Base-by-base conservation (phyloP, 2,113 vertebrate genomes). In the Sander lucioperca region DNA sequence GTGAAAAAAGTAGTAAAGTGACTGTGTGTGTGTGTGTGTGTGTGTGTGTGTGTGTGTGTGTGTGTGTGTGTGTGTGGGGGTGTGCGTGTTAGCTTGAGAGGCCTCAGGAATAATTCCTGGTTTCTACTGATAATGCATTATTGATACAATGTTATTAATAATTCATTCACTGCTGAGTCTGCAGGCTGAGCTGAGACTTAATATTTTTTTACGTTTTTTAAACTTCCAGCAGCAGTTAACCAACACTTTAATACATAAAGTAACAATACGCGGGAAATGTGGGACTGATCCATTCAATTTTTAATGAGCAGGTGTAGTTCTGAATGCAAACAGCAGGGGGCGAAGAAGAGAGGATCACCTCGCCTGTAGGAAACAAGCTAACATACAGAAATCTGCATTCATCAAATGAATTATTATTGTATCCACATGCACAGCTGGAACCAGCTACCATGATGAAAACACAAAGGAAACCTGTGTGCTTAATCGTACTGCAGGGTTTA, bases 81-180 rank as follows among this genome's bases (percentile, higher is more conserved):
- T 79, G 25, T 50, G 59, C 51, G 72, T 78, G 43, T 50, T 7
- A 3, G 51, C 27, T 23, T 14, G 13, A 50, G 54, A 39, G 23
- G 72, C 88, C 74, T 74, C n/a, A 27, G 64, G 82, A 87, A 69
- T 70, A 74, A 90, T 78, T 82, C 71, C 71, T 86, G 77, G 66
- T 87, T 90, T 86, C 78, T 87, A 87, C 84, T 86, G 80, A 90
- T 77, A 68, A 85, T 92, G 65, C 47, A 92, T 90, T 87, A 92
- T 90, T 89, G 83, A 92, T 89, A 50, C 0, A 0, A 4, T 23
- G 13, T 6, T 21, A 80, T 90, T 61, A 87, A 89, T 86, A 87
- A 87, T 90, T 84, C 51, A 92, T 81, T 43, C 21, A 0, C 36
- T 72, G 86, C 88, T 84, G 85, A 87, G 75, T 87, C 88, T 77